Evolutionary conservation across 2,113 vertebrate genomes (phyloP).

Genomic region (Antennarius striatus): DNA sequence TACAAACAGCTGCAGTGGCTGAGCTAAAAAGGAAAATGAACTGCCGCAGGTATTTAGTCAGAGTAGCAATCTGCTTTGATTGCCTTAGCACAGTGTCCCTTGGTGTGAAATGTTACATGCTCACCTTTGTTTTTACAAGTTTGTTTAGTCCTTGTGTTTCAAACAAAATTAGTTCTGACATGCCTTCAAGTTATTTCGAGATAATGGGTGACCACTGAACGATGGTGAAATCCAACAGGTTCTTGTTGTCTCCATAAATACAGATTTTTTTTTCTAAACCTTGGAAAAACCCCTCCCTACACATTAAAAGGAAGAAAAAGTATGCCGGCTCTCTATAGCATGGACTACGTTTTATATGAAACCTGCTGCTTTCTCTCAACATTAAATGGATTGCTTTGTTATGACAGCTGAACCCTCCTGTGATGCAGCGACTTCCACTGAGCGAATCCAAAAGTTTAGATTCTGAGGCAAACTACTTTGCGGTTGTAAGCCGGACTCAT

Average conservation of each 20-base stretch:
- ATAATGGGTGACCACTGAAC: slow-evolving; percentile 25
- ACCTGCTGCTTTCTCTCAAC: slow-evolving; percentile 66
- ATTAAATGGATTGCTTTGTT: slow-evolving; percentile 71
- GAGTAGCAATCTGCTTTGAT: slow-evolving; percentile 46
- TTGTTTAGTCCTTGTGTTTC: slow-evolving; percentile 46
- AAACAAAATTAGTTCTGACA: slow-evolving; percentile 41
- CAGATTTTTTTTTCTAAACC: slow-evolving; percentile 38
- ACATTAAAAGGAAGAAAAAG: slow-evolving; percentile 25
- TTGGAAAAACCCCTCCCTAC: slow-evolving; percentile 37
- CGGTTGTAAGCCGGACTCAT: slow-evolving; percentile 47
- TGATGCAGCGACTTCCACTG: slow-evolving; percentile 48
- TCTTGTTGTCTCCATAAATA: slow-evolving; percentile 39
- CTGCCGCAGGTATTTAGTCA: slow-evolving; percentile 42
- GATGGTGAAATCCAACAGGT: slow-evolving; percentile 42
- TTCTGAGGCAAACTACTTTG: slow-evolving; percentile 47
- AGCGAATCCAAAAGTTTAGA: slow-evolving; percentile 67
- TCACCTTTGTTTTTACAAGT: slow-evolving; percentile 37
- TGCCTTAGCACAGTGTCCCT: slow-evolving; percentile 32
- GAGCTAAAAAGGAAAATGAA: slow-evolving; percentile 16
- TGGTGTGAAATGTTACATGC: slow-evolving; percentile 42
- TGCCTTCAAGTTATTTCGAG: slow-evolving; percentile 47
- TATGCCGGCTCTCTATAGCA: slow-evolving; percentile 31
- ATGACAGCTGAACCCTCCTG: slow-evolving; percentile 72
- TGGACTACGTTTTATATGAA: slow-evolving; percentile 60
- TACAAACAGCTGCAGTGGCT: slow-evolving; percentile 32